phyloP scores from a whole-genome alignment of 2,888 invertebrate genomes.

The Philereme transversata region DNA sequence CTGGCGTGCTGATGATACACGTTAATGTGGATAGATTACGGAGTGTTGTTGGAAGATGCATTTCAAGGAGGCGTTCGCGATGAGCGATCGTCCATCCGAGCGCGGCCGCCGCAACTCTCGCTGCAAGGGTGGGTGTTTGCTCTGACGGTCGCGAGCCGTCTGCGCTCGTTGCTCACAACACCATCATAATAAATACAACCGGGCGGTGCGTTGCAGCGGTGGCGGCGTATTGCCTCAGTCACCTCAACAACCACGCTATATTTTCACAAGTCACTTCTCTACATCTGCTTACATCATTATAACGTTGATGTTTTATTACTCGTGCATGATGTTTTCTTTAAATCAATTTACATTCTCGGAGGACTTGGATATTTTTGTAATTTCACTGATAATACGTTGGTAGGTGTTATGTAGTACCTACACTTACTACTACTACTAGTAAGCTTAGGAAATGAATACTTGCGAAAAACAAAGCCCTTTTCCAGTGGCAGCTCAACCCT shows the following conservation, averaged over 20 bases:
- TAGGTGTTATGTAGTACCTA: no score
- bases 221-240: slow-evolving; percentile 33
- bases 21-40: slow-evolving; percentile 79
- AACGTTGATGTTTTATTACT: background rate
- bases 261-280: slow-evolving; percentile 26
- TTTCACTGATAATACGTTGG: no score
- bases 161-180: slow-evolving; percentile 47
- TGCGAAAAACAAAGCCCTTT: no score
- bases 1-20: slow-evolving; percentile 77
- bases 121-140: slow-evolving; percentile 80
- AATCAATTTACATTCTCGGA: no score
- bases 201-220: slow-evolving; percentile 16
- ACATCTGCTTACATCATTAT: slow-evolving; percentile 18
- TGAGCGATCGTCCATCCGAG: slow-evolving; percentile 83
- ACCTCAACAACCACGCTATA: slow-evolving; percentile 33
- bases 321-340: no score
- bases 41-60: slow-evolving; percentile 80
- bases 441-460: no score
- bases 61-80: slow-evolving; percentile 83
- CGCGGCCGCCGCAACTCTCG: slow-evolving; percentile 82
- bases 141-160: slow-evolving; percentile 56
- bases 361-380: no score
- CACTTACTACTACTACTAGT: no score
- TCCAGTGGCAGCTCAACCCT: no score
- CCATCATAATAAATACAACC: slow-evolving; percentile 46